Percentiles rank a stretch among this genome's conserved stretches.
These are phyloP conservation scores for Luehdorfia chinensis DNA, from an alignment of 1,140 invertebrate species.

Conservation along the genomic window DNA sequence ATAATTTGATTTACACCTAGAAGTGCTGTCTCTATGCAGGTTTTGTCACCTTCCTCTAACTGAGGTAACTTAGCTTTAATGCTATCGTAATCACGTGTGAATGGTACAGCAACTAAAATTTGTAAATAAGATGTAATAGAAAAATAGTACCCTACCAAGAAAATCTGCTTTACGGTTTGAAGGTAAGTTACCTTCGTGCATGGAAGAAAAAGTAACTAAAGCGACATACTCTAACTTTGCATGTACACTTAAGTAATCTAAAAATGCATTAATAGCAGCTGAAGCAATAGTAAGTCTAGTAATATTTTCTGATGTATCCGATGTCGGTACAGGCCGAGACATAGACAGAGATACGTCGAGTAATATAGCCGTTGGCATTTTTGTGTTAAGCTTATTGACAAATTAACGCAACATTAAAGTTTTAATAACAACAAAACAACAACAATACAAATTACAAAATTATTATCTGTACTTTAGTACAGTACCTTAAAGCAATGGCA, in stretches of 20 bases:
- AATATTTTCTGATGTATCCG: slow-evolving; percentile 58
- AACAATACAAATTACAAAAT: no score
- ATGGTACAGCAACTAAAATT: slow-evolving; percentile 82
- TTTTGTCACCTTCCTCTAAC: slow-evolving; percentile 90
- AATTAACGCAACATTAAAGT: no score
- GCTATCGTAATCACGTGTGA: slow-evolving; percentile 90
- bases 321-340: slow-evolving; percentile 78
- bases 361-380: slow-evolving; percentile 90
- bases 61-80: slow-evolving; percentile 85
- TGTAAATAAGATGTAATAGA: slow-evolving; percentile 11
- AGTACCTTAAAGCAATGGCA: no score
- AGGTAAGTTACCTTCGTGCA: slow-evolving; percentile 80
- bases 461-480: no score
- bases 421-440: no score
- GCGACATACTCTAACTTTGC: slow-evolving; percentile 94
- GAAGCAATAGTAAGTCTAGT: slow-evolving; percentile 81
- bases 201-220: slow-evolving; percentile 90
- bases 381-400: slow-evolving; percentile 34
- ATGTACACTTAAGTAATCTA: slow-evolving; percentile 89
- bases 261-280: slow-evolving; percentile 88
- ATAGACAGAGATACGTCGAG: slow-evolving; percentile 90
- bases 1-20: slow-evolving; percentile 86
- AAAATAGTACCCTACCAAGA: no score
- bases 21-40: slow-evolving; percentile 87
- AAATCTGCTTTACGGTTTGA: no score